phyloP scores from a whole-genome alignment of 1,140 invertebrate species.

The Sogatella furcifera region DNA sequence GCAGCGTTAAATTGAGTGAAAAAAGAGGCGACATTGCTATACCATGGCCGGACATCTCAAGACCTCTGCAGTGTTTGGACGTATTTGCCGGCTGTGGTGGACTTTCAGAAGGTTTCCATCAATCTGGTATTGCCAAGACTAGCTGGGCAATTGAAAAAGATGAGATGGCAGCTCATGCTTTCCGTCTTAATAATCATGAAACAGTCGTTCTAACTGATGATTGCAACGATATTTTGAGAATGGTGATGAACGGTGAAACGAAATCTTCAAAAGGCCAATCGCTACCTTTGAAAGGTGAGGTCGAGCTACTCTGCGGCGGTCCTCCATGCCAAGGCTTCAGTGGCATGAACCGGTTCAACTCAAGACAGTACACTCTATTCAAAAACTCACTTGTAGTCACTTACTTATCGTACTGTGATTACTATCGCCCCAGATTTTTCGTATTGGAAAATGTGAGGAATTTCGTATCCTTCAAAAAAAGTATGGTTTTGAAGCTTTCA shows the following conservation, averaged over 20 bases:
- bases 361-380: slow-evolving; percentile 74
- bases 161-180: slow-evolving; percentile 66
- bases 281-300: slow-evolving; percentile 66
- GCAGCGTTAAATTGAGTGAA: slow-evolving; percentile 26
- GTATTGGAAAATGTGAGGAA: slow-evolving; percentile 81
- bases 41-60: slow-evolving; percentile 30
- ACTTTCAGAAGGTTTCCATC: slow-evolving; percentile 58
- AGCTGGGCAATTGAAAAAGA: slow-evolving; percentile 78
- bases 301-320: slow-evolving; percentile 76
- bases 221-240: slow-evolving; percentile 60
- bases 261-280: slow-evolving; percentile 43
- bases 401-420: slow-evolving; percentile 77
- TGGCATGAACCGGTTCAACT: slow-evolving; percentile 83
- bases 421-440: slow-evolving; percentile 74
- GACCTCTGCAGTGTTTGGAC: slow-evolving; percentile 56
- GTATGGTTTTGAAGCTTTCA: slow-evolving; percentile 73
- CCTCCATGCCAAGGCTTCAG: slow-evolving; percentile 90
- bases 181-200: slow-evolving; percentile 62
- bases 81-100: slow-evolving; percentile 83
- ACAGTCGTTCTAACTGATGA: slow-evolving; percentile 70
- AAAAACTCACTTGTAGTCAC: slow-evolving; percentile 83
- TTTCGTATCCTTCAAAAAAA: slow-evolving; percentile 68
- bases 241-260: slow-evolving; percentile 47
- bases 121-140: slow-evolving; percentile 53
- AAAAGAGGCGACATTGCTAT: slow-evolving; percentile 23